Base-by-base conservation (phyloP, 2,113 vertebrate species). In the Oncorhynchus masou region DNA sequence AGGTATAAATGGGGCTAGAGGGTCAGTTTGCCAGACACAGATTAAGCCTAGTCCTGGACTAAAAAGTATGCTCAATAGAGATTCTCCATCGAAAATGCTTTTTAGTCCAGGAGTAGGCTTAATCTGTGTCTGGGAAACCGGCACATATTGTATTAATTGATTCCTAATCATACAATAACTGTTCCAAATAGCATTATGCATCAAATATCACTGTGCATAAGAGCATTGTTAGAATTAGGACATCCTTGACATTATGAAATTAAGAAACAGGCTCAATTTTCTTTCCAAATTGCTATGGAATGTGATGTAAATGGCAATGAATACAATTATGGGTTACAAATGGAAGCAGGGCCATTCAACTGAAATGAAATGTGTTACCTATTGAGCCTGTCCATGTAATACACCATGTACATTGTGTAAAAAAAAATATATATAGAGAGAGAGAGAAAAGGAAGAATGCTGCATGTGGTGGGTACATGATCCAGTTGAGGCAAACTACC, bases 281-380 rank as follows among this genome's bases (percentile, higher is more conserved):
- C 80, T 70, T 75, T 75, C 81, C 76, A 76, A 78, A 84, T 54
- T 73, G 75, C 77, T 71, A 79, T 71, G 90, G 90, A 91, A 91
- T 91, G 88, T 89, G 88, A 87, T 77, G 65, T 66, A 81, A 88
- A 82, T 81, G 87, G 81, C 88, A 83, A 80, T 79, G 65, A 74
- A 69, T 72, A 70, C 39, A 39, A 59, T 68, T 74, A 39, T n/a
- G n/a, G 29, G 73, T 78, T 73, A 64, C 70, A n/a, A 65, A 65
- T 45, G 39, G 39, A 45, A 45, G 9, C 39, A 45, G 39, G 39
- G 39, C 9, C 39, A 45, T 59, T 59, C 51, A 31, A n/a, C 59
- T 54, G 51, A 72, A 31, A 59, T 31, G 7, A 59, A 24, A 19
- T 68, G 20, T 19, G 16, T 54, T 45, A 74, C 9, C 9, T 11